Conservation (phyloP, 2,888 invertebrate species). For the Schrankia costaestrigalis region DNA sequence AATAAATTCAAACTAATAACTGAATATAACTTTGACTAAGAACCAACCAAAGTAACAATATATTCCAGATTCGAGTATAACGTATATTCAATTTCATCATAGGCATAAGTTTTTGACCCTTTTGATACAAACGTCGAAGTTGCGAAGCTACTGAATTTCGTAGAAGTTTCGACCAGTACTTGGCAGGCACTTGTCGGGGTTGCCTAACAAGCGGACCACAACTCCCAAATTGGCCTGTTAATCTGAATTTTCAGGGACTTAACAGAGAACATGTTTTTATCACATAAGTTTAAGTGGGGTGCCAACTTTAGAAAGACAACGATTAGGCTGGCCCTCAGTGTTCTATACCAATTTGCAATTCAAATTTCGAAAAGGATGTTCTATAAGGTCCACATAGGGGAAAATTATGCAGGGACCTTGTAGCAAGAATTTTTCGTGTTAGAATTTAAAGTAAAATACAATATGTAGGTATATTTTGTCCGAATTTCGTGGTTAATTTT, state of each 20-base stretch:
- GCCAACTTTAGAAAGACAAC: conserved; percentile 20
- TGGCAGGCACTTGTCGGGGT: conserved; percentile 14
- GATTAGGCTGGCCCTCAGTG: conserved; percentile 22
- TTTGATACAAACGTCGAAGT: conserved; percentile 16
- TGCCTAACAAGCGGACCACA: conserved; percentile 20
- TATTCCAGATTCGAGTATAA: too few relatives aligned
- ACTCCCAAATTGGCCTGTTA: conserved; percentile 26
- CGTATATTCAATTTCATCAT: conserved; percentile 27
- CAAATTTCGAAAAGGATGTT: conserved; percentile 24
- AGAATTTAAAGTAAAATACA: too few relatives aligned
- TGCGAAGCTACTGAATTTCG: conserved; percentile 13
- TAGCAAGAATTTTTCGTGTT: conserved; percentile 23
- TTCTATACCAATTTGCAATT: conserved; percentile 26
- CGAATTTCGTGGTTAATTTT: too few relatives aligned
- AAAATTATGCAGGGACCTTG: conserved; percentile 17
- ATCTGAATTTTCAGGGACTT: conserved; percentile 27
- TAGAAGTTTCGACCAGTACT: conserved; percentile 26
- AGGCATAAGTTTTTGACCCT: conserved; percentile 25
- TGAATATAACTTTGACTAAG: too few relatives aligned
- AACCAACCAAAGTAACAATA: conserved; percentile 22
- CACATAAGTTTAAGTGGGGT: conserved; percentile 29
- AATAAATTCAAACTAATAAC: too few relatives aligned
- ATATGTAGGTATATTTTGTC: too few relatives aligned
- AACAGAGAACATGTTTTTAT: conserved; percentile 26
- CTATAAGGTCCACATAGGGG: conserved; percentile 18